Evolutionary conservation across 1,140 invertebrate species (phyloP).

Genomic region (Drosophila suzukii): DNA sequence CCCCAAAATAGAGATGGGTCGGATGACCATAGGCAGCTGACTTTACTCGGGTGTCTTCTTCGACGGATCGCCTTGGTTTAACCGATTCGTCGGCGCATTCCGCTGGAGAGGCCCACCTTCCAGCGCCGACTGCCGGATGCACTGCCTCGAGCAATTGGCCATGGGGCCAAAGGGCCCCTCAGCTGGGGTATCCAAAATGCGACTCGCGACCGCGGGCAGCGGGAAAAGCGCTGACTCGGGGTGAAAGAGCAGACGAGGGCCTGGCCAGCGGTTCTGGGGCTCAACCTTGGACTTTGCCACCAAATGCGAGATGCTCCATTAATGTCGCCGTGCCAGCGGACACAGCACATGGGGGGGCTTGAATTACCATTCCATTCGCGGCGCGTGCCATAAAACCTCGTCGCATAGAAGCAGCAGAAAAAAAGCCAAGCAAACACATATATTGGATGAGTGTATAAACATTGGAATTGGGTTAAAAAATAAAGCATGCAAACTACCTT

Average conservation of each 20-base stretch:
- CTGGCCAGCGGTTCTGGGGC: background rate
- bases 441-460: conserved; percentile 30
- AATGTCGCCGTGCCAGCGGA: conserved; percentile 29
- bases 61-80: background rate
- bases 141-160: background rate
- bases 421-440: conserved; percentile 25
- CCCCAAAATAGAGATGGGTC: background rate
- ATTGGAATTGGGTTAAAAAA: conserved; percentile 72
- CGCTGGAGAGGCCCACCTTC: background rate
- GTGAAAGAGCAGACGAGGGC: conserved; percentile 2
- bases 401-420: conserved; percentile 10
- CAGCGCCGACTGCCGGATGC: background rate
- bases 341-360: conserved; percentile 25
- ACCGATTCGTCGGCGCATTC: conserved; percentile 3
- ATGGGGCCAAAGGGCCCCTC: too few species aligned
- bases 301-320: conserved; percentile 66
- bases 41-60: conserved; percentile 16
- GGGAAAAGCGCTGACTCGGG: conserved; percentile 10
- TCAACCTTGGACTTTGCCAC: conserved; percentile 73
- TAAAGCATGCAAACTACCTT: conserved; percentile 80
- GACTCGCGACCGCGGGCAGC: background rate
- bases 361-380: conserved; percentile 33
- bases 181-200: background rate
- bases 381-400: conserved; percentile 24
- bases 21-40: background rate